Evolutionary conservation across 2,113 vertebrate species (phyloP), one percentile per base, ranked within the genome.

Genomic region (Cochlearius cochlearius): DNA sequence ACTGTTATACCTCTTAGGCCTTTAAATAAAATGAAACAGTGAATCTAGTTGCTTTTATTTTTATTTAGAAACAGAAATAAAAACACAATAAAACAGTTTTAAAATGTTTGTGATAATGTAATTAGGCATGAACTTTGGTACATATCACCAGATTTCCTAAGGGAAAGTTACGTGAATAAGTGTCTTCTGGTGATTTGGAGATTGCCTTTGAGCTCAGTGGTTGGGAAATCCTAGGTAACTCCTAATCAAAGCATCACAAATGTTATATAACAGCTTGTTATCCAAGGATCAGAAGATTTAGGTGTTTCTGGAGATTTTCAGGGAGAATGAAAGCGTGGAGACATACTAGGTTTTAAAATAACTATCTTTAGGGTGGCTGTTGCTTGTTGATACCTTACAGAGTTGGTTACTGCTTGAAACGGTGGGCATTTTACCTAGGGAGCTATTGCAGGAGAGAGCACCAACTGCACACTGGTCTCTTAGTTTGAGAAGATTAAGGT

Each of bases 221-320:
- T 15, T 50, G 47, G 59, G n/a, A 80, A 73, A 66, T 66, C 45
- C 34, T 45, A 12, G 2, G 3, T 34, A 80, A 45, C 6, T 73
- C 53, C 67, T 50, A 18, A 23, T 25, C 19, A 34, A 56, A 86
- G 29, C 22, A 60, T 62, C 45, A 49, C 6, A 56, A 41, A 56
- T 39, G 14, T 2, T 43, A 43, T 15, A 43, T 43, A 15, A 1
- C 49, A 75, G 2, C 0, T 11, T 56, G 23, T 5, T 56, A 1
- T 64, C 34, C 53, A 80, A 75, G 73, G 79, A 69, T 26, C 27
- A 26, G 45, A 55, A 43, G 38, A 58, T 89, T 27, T 53, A 53
- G 34, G 11, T 49, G 20, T 21, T 62, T 66, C 25, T 80, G 39
- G 39, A 84, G 71, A 38, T 27, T 52, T 73, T 11, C 15, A 49